Base-by-base conservation (phyloP, 64 coral and sea anemone species). In the Anthopleura sola region DNA sequence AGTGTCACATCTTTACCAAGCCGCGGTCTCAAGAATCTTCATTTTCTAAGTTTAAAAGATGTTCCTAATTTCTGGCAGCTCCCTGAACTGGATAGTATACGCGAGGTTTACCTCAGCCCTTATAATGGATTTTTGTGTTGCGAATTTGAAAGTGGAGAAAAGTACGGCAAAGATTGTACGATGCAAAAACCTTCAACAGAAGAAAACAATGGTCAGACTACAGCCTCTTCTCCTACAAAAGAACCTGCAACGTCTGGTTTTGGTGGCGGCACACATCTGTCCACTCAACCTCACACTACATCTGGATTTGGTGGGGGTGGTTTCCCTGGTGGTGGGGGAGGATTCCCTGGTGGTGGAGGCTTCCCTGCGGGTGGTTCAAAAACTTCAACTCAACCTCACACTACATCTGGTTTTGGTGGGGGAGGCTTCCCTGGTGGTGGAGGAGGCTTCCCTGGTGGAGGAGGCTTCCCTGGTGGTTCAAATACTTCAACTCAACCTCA, bases 61-160 rank as follows among this genome's bases (percentile, higher is more conserved):
- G 90, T 99, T 21, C 40, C 85, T 2, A 75, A 85, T 20, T 81
- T 99, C 17, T 94, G 92, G 89, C 55, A 79, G 19, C 94, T 99
- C 40, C 97, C 93, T 13, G 85, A 90, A 23, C 53, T 99, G n/a
- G 54, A 16, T 3, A 85, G 40, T 3, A 87, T 99, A 28, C 62
- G 38, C 31, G 75, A 90, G 14, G 90, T 99, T 9, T n/a, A 89
- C 24, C 55, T 99, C 12, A 87, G 83, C 44, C 20, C 91, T 17
- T 91, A 92, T 78, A 95, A 92, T 55, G 89, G 92, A 7, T 94
- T 95, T 55, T 75, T 99, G 5, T 99, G 97, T 62, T 99, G 97
- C 21, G 85, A 90, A 16, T 97, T 92, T 90, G 57, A 81, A 69
- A 9, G 56, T 44, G 81, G 77, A 90, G 19, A 89, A 56, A 40